A percentile compares a stretch with the other conserved stretches of the same genome.
phyloP scores from a whole-genome alignment of 2,113 vertebrate genomes.

The Pedionomus torquatus region DNA sequence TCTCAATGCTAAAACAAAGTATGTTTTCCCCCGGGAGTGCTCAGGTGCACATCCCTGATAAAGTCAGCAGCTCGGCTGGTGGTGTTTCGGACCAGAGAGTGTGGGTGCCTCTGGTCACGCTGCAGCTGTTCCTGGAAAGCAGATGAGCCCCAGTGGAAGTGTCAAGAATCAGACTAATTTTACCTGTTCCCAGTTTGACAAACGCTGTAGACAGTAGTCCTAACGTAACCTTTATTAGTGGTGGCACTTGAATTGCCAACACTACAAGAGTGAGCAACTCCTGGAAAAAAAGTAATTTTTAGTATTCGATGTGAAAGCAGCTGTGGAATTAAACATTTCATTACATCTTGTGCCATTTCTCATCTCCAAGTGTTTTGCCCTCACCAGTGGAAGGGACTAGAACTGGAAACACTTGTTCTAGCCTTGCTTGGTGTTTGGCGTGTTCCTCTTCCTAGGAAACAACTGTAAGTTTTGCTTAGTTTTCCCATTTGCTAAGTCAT shows the following conservation, averaged over 20 bases:
- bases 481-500: not conserved
- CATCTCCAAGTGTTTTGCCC: not conserved
- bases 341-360: rapidly evolving
- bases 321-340: not conserved
- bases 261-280: not conserved
- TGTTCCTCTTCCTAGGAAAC: not conserved
- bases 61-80: not conserved
- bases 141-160: not conserved
- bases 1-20: rapidly evolving
- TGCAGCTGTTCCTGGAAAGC: not conserved
- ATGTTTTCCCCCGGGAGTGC: not conserved
- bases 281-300: not conserved
- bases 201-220: not conserved
- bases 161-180: not conserved
- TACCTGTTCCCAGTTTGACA: not conserved
- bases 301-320: not conserved
- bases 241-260: not conserved
- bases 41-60: rapidly evolving
- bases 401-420: not conserved
- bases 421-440: not conserved
- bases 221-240: not conserved
- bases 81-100: rapidly evolving
- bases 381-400: not conserved
- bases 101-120: not conserved
- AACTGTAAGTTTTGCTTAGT: rapidly evolving